phyloP scores from a whole-genome alignment of 2,888 invertebrate species.

The Dynastes hyllus region DNA sequence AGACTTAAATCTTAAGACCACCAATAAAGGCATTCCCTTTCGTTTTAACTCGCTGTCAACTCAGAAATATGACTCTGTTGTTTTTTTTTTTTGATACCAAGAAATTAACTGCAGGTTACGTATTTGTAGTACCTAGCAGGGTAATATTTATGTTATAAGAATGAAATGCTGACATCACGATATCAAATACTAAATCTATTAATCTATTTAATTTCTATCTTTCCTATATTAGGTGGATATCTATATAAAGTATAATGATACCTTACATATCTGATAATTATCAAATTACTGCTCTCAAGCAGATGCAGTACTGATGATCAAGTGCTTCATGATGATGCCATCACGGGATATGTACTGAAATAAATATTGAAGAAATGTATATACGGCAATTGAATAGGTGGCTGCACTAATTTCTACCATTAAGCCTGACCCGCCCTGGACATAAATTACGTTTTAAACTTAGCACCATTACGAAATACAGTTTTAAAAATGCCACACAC shows the following conservation, averaged over 20 bases:
- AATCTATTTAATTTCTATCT: background rate
- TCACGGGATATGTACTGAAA: background rate
- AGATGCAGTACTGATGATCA: background rate
- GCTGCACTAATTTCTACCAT: constrained; percentile 35
- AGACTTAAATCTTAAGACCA: no score
- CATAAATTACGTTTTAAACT: constrained; percentile 31
- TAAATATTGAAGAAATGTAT: constrained; percentile 25
- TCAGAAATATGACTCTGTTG: no score
- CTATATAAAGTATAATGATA: no score
- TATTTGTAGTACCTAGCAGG: no score
- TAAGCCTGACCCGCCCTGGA: constrained; percentile 10
- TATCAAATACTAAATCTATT: background rate
- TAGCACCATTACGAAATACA: constrained; percentile 28
- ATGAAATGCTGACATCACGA: background rate
- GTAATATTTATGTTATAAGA: background rate
- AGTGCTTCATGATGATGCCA: background rate
- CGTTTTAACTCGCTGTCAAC: no score
- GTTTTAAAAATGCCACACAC: constrained; percentile 39
- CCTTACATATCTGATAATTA: constrained; percentile 11
- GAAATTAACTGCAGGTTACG: no score
- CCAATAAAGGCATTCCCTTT: no score
- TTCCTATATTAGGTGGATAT: no score
- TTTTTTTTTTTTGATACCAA: no score
- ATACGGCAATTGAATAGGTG: constrained; percentile 28
- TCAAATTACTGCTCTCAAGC: constrained; percentile 19